These are phyloP conservation scores for Arnoldichthys spilopterus DNA, from an alignment of 2,797 vertebrate genomes.

Conservation along the genomic window DNA sequence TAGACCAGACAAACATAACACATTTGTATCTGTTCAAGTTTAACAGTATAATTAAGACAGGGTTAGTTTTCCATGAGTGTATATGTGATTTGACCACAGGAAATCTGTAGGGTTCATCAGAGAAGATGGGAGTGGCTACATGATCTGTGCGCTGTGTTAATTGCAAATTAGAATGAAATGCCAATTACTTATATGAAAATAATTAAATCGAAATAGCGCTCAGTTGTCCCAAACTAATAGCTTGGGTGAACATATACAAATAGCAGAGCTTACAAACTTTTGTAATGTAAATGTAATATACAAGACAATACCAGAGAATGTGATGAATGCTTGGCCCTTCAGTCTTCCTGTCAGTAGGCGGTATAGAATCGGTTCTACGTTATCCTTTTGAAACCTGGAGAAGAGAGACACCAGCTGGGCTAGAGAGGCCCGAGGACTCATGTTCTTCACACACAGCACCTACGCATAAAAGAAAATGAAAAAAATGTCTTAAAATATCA, in stretches of 20 bases:
- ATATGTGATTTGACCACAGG: too few species aligned
- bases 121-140: too few species aligned
- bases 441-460: slow-evolving; percentile 93
- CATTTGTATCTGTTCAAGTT: not conserved
- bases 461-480: slow-evolving; percentile 55
- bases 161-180: too few species aligned
- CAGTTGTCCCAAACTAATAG: not conserved
- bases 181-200: too few species aligned
- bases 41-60: not conserved
- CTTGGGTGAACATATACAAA: not conserved
- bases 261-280: not conserved
- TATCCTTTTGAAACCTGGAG: slow-evolving; percentile 85
- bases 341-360: slow-evolving; percentile 89
- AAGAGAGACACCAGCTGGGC: slow-evolving; percentile 90
- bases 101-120: too few species aligned
- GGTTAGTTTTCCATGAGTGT: too few species aligned
- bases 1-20: too few species aligned
- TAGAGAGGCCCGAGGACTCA: slow-evolving; percentile 81
- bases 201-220: not conserved
- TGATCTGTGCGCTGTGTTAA: too few species aligned
- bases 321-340: slow-evolving; percentile 93
- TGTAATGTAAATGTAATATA: not conserved
- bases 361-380: slow-evolving; percentile 77
- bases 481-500: too few species aligned
- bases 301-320: slow-evolving; percentile 80